Evolutionary conservation across 2,888 invertebrate species (phyloP).

Genomic region (Coenonympha glycerion): DNA sequence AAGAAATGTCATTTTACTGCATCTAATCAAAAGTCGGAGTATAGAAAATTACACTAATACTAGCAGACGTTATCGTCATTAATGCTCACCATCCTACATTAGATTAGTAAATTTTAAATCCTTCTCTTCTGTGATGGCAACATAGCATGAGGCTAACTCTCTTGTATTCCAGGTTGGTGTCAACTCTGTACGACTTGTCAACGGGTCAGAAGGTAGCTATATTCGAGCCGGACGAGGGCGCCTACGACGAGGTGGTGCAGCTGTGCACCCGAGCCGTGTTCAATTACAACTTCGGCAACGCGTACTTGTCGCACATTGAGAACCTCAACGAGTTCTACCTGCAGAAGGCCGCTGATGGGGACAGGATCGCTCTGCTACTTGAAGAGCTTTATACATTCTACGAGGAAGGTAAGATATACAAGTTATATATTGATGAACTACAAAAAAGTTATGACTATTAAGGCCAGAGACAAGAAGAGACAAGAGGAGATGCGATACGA

Average conservation of each 20-base stretch:
- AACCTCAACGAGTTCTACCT: constrained; percentile 78
- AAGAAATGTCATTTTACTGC: no score
- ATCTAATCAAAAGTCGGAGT: no score
- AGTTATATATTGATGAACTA: no score
- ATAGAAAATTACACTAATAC: no score
- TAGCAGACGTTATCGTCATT: no score
- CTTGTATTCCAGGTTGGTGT: constrained; percentile 70
- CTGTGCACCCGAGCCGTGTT: constrained; percentile 80
- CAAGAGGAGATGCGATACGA: no score
- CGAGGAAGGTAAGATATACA: constrained; percentile 55
- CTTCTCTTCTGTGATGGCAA: no score
- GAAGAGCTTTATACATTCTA: constrained; percentile 76
- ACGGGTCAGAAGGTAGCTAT: constrained; percentile 68
- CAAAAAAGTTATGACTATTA: no score
- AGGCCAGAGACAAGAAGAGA: no score
- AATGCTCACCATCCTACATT: no score
- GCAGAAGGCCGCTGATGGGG: constrained; percentile 71
- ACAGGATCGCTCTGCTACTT: constrained; percentile 71
- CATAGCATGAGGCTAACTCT: neutral
- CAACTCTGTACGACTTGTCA: constrained; percentile 77
- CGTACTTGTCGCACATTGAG: constrained; percentile 75
- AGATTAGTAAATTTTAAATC: no score
- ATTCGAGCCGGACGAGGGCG: constrained; percentile 72
- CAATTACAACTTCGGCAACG: constrained; percentile 75
- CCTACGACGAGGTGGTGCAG: constrained; percentile 66